These are phyloP conservation scores for Tridacna crocea DNA, from an alignment of 2,888 invertebrate species.

Conservation along the genomic window DNA sequence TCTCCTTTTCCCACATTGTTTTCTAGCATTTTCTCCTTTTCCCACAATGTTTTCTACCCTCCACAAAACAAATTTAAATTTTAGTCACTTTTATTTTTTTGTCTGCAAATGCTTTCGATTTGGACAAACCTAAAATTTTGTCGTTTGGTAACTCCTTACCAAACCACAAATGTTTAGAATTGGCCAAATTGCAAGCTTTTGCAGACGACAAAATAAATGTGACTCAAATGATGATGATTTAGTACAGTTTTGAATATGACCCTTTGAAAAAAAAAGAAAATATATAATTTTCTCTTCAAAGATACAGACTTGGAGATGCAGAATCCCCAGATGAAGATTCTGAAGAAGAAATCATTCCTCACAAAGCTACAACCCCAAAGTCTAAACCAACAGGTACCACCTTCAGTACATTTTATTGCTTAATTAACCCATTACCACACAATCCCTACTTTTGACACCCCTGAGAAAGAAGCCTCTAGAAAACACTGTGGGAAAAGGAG, in stretches of 20 bases:
- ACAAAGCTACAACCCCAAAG: constrained; percentile 66
- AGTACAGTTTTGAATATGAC: too few relatives aligned
- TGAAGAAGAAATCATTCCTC: constrained; percentile 71
- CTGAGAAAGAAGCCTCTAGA: neutral
- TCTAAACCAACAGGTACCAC: constrained; percentile 22
- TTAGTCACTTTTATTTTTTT: too few relatives aligned
- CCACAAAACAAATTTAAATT: too few relatives aligned
- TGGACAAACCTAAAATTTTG: too few relatives aligned
- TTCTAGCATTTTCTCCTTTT: too few relatives aligned
- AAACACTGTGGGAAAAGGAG: constrained; percentile 6
- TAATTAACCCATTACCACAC: neutral
- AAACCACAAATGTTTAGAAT: too few relatives aligned
- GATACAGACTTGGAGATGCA: constrained; percentile 79
- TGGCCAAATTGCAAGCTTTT: too few relatives aligned
- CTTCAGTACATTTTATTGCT: neutral
- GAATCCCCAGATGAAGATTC: constrained; percentile 80
- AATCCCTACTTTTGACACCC: neutral
- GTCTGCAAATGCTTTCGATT: too few relatives aligned
- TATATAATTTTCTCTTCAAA: constrained; percentile 35
- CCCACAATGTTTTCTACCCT: too few relatives aligned
- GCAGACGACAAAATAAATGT: too few relatives aligned
- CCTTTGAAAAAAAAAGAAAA: neutral
- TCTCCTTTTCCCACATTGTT: constrained; percentile 10
- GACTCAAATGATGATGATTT: too few relatives aligned
- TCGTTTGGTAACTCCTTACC: too few relatives aligned